A percentile compares a stretch with the other conserved stretches of the same genome.
Conservation (phyloP, 2,113 vertebrate species). For the Spermophilus dauricus region DNA sequence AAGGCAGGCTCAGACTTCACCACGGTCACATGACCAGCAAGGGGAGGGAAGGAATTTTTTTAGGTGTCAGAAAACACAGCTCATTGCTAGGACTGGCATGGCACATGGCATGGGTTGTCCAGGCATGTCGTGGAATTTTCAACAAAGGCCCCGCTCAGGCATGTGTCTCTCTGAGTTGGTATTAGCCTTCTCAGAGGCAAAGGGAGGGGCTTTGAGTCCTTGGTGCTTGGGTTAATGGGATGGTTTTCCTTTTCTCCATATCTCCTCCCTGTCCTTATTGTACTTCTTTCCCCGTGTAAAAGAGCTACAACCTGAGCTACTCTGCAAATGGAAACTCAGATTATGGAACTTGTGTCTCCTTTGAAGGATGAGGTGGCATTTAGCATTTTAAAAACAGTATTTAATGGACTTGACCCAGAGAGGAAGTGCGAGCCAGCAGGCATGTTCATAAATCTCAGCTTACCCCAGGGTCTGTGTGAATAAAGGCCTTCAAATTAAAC, state of each 20-base stretch:
- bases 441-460: conserved; percentile 42
- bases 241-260: not conserved
- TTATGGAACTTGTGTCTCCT: not conserved
- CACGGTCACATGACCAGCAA: not conserved
- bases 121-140: not conserved
- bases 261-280: not conserved
- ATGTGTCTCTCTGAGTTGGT: not conserved
- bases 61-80: not conserved
- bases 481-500: conserved; percentile 41
- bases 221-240: fast-evolving
- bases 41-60: not conserved
- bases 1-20: not conserved
- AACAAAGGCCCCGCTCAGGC: not conserved
- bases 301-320: not conserved
- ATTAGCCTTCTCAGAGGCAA: not conserved
- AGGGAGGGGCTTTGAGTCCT: not conserved
- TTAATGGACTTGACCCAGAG: conserved; percentile 54
- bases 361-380: conserved; percentile 21
- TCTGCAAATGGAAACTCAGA: not conserved
- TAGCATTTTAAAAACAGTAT: conserved; percentile 49
- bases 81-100: not conserved
- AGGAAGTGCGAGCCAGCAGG: not conserved
- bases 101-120: not conserved
- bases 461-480: conserved; percentile 44
- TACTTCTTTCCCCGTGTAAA: not conserved